Conservation (phyloP, 2,888 invertebrate species). For the Blera fallax region DNA sequence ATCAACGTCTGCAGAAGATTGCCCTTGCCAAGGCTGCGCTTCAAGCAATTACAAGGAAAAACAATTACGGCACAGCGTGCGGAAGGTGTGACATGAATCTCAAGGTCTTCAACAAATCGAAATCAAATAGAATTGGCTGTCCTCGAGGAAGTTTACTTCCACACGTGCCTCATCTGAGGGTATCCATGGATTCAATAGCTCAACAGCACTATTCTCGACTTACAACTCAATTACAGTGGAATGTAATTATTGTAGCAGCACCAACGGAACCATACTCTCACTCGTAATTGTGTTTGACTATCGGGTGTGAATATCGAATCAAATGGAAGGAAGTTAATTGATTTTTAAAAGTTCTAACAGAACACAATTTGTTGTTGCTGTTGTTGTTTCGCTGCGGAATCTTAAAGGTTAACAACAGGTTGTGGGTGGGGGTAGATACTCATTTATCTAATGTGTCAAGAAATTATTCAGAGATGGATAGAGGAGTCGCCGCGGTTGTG, state of each 20-base stretch:
- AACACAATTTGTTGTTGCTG: too few species aligned
- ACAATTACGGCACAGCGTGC: conserved; percentile 2
- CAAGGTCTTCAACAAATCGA: too few species aligned
- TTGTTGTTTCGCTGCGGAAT: neutral
- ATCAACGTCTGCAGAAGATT: conserved; percentile 34
- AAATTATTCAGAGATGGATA: neutral
- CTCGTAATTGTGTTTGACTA: neutral
- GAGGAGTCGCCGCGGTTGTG: neutral
- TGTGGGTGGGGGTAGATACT: neutral
- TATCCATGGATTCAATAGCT: neutral
- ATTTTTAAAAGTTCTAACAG: neutral
- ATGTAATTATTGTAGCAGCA: neutral
- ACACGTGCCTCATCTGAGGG: neutral
- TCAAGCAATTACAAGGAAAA: conserved; percentile 25
- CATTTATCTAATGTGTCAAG: neutral
- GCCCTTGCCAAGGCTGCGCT: conserved; percentile 2
- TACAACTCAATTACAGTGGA: neutral
- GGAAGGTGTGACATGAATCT: conserved; percentile 30
- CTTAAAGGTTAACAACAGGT: neutral
- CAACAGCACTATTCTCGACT: neutral
- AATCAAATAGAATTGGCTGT: too few species aligned
- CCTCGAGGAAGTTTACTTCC: neutral
- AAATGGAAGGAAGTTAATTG: neutral
- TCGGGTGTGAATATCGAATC: neutral
- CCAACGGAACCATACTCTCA: neutral